phyloP scores from a whole-genome alignment of 2,797 vertebrate genomes.

The Emys orbicularis region DNA sequence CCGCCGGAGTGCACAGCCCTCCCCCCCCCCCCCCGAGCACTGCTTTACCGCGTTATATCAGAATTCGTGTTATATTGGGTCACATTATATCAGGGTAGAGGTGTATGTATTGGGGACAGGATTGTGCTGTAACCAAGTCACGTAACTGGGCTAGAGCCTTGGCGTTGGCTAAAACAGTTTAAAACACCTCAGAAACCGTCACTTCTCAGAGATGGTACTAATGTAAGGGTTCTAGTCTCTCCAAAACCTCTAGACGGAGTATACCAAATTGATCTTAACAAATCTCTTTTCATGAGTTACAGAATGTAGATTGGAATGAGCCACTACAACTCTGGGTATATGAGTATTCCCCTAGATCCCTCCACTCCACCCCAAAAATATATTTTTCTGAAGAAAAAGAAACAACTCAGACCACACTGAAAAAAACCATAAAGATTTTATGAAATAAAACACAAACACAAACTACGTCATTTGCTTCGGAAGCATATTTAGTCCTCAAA shows the following conservation, averaged over 20 bases:
- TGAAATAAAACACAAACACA: too few relatives aligned
- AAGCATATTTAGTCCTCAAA: background rate
- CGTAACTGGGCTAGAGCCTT: background rate
- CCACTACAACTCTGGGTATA: background rate
- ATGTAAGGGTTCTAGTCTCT: too few relatives aligned
- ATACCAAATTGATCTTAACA: slow-evolving; percentile 2
- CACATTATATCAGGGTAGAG: too few relatives aligned
- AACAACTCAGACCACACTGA: background rate
- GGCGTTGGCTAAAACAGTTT: too few relatives aligned
- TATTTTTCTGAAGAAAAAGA: slow-evolving; percentile 9
- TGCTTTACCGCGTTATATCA: too few relatives aligned
- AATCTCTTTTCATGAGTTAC: background rate
- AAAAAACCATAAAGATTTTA: too few relatives aligned
- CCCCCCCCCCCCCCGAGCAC: too few relatives aligned
- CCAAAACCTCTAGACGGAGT: background rate
- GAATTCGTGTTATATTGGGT: too few relatives aligned
- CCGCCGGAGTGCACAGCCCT: too few relatives aligned
- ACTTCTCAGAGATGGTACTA: too few relatives aligned
- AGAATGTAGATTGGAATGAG: background rate
- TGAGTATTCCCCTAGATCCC: background rate
- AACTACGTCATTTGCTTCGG: background rate
- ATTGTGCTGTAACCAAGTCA: background rate
- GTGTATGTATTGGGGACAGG: background rate
- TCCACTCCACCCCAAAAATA: background rate
- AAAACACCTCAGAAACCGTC: too few relatives aligned